Percentiles rank a stretch among this genome's conserved stretches.
Evolutionary conservation across 2,888 invertebrate genomes (phyloP).

Genomic region (Lithophane semibrunnea): DNA sequence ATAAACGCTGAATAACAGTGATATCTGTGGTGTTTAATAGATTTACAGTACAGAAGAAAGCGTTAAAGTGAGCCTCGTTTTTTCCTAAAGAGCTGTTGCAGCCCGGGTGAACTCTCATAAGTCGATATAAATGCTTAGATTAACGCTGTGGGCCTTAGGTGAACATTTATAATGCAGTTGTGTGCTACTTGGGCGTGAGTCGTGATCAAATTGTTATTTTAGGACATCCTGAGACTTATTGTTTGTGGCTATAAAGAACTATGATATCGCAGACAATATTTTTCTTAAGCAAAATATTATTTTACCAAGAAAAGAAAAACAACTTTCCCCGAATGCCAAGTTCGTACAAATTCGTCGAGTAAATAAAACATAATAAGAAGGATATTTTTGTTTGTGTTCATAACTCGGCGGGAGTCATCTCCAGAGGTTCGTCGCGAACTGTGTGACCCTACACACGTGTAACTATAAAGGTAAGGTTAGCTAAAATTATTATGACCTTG

Average conservation of each 20-base stretch:
- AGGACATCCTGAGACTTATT: not conserved
- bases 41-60: too few species aligned
- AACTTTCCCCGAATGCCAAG: not conserved
- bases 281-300: slow-evolving; percentile 8
- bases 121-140: too few species aligned
- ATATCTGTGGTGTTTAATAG: too few species aligned
- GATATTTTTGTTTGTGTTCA: slow-evolving; percentile 34
- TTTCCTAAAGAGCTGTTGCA: too few species aligned
- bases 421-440: slow-evolving; percentile 16
- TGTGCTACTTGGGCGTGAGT: too few species aligned
- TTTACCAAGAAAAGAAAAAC: slow-evolving; percentile 29
- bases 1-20: too few species aligned
- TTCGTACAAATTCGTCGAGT: slow-evolving; percentile 35
- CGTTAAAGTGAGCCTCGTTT: too few species aligned
- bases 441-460: slow-evolving; percentile 16
- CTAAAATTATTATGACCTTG: slow-evolving; percentile 3
- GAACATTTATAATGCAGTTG: too few species aligned
- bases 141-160: too few species aligned
- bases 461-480: not conserved
- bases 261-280: not conserved
- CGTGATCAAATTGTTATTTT: slow-evolving; percentile 8
- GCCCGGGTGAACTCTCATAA: too few species aligned
- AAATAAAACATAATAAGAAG: slow-evolving; percentile 35
- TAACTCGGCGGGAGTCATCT: slow-evolving; percentile 23
- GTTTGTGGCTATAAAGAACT: slow-evolving; percentile 11